Percentiles rank a stretch among this genome's conserved stretches.
phyloP scores from a whole-genome alignment of 2,888 invertebrate species.

The Oegoconia quadripuncta region DNA sequence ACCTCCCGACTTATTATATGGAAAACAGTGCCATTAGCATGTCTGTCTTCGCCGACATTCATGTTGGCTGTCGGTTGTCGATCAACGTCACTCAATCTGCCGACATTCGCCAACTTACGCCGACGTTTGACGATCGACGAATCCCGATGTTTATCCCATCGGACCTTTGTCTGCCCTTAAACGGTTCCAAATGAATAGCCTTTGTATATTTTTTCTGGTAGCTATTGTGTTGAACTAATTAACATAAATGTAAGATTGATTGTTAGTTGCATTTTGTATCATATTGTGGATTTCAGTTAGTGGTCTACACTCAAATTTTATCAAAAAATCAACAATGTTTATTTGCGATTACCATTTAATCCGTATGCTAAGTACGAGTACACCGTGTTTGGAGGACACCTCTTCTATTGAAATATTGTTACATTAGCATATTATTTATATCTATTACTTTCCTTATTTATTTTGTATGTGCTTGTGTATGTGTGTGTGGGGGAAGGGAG shows the following conservation, averaged over 20 bases:
- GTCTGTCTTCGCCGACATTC: constrained; percentile 50
- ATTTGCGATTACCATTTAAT: too few species aligned
- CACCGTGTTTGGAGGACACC: too few species aligned
- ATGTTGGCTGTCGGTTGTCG: constrained; percentile 53
- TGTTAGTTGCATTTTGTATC: too few species aligned
- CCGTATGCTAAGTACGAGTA: too few species aligned
- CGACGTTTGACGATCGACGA: constrained; percentile 56
- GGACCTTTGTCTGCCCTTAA: constrained; percentile 69
- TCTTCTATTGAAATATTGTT: too few species aligned
- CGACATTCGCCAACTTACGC: constrained; percentile 39
- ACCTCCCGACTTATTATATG: constrained; percentile 72
- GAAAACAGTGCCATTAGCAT: constrained; percentile 73
- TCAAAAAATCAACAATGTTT: too few species aligned
- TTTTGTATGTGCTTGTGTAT: too few species aligned
- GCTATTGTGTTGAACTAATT: constrained; percentile 52
- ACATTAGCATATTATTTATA: too few species aligned
- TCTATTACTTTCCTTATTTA: too few species aligned
- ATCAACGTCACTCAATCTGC: constrained; percentile 65
- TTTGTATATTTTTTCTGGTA: constrained; percentile 56
- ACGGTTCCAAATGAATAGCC: constrained; percentile 60
- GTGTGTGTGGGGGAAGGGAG: too few species aligned
- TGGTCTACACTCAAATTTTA: too few species aligned
- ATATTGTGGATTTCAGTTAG: too few species aligned
- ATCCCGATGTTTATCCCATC: constrained; percentile 62
- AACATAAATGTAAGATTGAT: constrained; percentile 40